These are phyloP conservation scores for Ceratothoa steindachneri DNA, from an alignment of 2,888 invertebrate species.

Conservation along the genomic window DNA sequence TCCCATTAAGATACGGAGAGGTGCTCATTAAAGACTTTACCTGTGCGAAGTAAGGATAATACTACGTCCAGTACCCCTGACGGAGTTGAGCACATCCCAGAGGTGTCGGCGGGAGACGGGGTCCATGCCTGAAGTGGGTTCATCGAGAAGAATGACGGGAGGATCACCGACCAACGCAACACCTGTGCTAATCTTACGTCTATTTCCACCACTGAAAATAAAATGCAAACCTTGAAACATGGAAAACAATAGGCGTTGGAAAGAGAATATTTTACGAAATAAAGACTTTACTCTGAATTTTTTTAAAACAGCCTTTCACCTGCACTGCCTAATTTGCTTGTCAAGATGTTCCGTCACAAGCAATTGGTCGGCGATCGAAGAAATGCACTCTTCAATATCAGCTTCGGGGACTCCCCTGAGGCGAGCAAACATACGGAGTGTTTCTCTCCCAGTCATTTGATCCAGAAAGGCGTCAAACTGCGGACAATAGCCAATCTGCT, in stretches of 20 bases:
- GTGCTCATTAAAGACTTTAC: conserved; percentile 50
- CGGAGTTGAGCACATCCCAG: conserved; percentile 69
- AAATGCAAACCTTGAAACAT: no score
- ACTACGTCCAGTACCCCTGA: conserved; percentile 67
- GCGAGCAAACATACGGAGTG: conserved; percentile 63
- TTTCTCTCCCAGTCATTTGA: conserved; percentile 69
- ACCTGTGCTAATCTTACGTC: conserved; percentile 68
- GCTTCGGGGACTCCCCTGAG: conserved; percentile 59
- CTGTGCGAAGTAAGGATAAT: conserved; percentile 74
- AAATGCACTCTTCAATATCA: conserved; percentile 54
- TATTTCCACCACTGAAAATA: conserved; percentile 65
- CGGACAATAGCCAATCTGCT: conserved; percentile 65
- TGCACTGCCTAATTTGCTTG: conserved; percentile 37
- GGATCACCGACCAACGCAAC: conserved; percentile 67
- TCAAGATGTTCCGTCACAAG: conserved; percentile 52
- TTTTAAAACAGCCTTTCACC: conserved; percentile 21
- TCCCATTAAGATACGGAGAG: no score
- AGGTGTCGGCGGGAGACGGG: conserved; percentile 73
- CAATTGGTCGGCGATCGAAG: conserved; percentile 58
- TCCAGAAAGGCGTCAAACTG: conserved; percentile 69
- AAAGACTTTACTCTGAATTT: no score
- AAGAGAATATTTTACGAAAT: no score
- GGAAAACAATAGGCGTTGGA: no score
- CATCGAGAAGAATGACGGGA: conserved; percentile 66
- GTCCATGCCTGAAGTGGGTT: conserved; percentile 66